Conservation (phyloP, 2,113 vertebrate species). For the Polypterus bichir region DNA sequence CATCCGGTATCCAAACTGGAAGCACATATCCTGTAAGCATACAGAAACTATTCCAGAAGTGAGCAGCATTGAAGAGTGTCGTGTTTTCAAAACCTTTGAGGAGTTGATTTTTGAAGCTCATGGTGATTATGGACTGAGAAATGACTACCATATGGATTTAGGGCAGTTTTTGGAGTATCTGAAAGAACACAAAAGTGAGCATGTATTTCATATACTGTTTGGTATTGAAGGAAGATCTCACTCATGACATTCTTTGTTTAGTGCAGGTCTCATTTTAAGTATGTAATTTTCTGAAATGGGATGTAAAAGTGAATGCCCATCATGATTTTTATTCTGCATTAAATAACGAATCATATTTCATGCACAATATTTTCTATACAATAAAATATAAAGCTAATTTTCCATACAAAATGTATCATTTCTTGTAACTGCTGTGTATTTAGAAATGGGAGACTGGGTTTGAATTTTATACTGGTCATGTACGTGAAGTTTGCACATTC, state of each 20-base stretch:
- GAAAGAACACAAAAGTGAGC: slow-evolving; percentile 44
- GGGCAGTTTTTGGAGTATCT: slow-evolving; percentile 56
- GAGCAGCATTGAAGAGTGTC: slow-evolving; percentile 25
- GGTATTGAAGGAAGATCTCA: slow-evolving; percentile 46
- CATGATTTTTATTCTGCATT: no score
- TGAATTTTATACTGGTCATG: no score
- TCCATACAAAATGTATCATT: no score
- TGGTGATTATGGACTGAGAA: slow-evolving; percentile 51
- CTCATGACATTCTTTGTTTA: slow-evolving; percentile 5
- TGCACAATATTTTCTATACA: no score
- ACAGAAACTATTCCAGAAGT: slow-evolving; percentile 36
- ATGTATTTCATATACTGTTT: slow-evolving; percentile 57
- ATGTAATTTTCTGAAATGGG: no score
- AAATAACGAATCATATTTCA: no score
- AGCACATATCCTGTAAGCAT: slow-evolving; percentile 60
- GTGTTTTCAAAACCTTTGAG: slow-evolving; percentile 45
- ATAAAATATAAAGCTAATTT: no score
- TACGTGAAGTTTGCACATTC: no score
- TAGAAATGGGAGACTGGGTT: no score
- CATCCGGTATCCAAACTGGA: slow-evolving; percentile 56
- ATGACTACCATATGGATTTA: slow-evolving; percentile 61
- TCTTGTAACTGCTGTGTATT: no score
- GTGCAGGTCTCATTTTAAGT: not conserved
- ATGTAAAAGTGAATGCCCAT: no score
- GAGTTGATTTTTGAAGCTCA: slow-evolving; percentile 54